phyloP scores from a whole-genome alignment of 2,797 vertebrate genomes.

The Balearica regulorum region DNA sequence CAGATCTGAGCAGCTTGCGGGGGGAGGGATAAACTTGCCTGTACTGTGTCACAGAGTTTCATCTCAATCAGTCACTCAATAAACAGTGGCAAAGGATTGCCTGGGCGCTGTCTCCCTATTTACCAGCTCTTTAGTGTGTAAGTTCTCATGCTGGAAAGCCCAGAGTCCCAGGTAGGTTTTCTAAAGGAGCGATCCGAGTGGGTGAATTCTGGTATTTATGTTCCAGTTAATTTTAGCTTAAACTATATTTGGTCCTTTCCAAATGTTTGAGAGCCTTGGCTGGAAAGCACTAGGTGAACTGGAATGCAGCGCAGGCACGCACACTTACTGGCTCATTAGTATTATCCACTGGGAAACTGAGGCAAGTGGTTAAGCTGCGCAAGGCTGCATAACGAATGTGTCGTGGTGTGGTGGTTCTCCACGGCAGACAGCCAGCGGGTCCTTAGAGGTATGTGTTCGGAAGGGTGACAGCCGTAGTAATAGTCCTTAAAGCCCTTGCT shows the following conservation, averaged over 20 bases:
- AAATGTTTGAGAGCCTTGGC: not conserved
- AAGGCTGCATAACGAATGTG: rapidly evolving
- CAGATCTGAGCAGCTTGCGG: not conserved
- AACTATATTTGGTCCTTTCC: conserved; percentile 9
- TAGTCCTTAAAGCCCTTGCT: not conserved
- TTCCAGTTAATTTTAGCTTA: conserved; percentile 13
- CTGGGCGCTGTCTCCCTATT: not conserved
- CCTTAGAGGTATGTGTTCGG: not conserved
- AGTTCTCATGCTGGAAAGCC: not conserved
- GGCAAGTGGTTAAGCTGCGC: not conserved
- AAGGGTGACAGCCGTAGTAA: not conserved
- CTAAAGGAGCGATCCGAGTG: not conserved
- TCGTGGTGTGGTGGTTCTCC: not conserved
- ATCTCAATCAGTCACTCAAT: not conserved
- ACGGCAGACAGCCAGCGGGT: not conserved
- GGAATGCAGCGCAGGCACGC: not conserved
- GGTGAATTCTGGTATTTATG: not conserved
- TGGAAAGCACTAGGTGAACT: not conserved
- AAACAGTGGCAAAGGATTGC: not conserved
- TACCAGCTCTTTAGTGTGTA: not conserved
- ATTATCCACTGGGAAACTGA: conserved; percentile 20
- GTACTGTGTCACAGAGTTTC: not conserved
- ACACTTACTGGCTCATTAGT: not conserved
- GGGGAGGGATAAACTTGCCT: not conserved
- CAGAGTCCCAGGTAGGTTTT: not conserved